Conservation (phyloP, 2,888 invertebrate genomes). For the Exocentrus adspersus region DNA sequence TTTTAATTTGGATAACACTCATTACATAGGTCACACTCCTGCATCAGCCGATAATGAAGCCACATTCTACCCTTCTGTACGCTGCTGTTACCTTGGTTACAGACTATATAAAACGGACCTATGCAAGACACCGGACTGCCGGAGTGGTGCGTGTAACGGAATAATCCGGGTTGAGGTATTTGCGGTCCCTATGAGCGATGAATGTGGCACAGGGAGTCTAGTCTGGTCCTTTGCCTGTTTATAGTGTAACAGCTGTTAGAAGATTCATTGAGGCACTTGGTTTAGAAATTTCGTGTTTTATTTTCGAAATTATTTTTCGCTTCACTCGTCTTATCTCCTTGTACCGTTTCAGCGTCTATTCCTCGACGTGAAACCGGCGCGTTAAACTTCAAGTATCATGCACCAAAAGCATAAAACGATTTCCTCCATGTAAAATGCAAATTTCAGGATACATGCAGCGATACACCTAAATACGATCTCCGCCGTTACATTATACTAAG, state of each 20-base stretch:
- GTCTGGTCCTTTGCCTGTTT: too few species aligned
- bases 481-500: too few species aligned
- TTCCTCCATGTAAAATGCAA: background rate
- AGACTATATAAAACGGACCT: background rate
- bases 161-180: constrained; percentile 6
- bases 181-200: background rate
- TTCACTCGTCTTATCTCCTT: too few species aligned
- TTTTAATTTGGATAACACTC: too few species aligned
- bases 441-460: background rate
- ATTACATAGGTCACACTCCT: too few species aligned
- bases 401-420: background rate
- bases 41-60: constrained; percentile 26
- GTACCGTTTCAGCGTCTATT: background rate
- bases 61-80: background rate
- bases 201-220: background rate
- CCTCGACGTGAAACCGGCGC: background rate
- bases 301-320: too few species aligned
- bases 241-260: too few species aligned
- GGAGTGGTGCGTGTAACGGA: background rate
- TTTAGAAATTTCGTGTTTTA: too few species aligned
- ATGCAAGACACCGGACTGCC: background rate
- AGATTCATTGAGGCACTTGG: too few species aligned
- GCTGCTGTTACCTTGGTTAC: constrained; percentile 23
- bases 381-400: background rate
- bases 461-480: background rate